phyloP scores from a whole-genome alignment of 2,113 vertebrate species.

The Sialia sialis region DNA sequence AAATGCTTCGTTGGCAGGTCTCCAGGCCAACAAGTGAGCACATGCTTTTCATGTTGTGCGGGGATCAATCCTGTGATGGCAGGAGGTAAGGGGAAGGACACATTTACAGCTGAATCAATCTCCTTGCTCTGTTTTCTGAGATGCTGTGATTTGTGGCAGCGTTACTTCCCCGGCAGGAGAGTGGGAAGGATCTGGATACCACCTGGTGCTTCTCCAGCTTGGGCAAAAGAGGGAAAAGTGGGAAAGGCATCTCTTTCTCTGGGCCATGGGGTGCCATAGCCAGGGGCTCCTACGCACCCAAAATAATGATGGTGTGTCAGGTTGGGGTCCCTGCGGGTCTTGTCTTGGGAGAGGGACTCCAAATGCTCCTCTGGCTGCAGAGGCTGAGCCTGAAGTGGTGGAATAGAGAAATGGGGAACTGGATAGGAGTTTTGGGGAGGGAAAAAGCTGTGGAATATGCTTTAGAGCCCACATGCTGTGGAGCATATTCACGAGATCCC shows the following conservation, averaged over 20 bases:
- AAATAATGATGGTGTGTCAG: neutral
- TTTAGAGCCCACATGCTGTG: rapidly evolving
- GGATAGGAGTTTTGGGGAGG: neutral
- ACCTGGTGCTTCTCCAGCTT: neutral
- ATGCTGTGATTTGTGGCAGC: neutral
- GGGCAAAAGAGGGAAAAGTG: neutral
- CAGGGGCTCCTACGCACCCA: rapidly evolving
- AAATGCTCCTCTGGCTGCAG: neutral
- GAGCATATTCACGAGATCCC: neutral
- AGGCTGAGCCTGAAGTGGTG: neutral
- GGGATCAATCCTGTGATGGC: slow-evolving; percentile 34
- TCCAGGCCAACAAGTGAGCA: slow-evolving; percentile 58
- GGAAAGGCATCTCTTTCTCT: neutral
- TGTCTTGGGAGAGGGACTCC: neutral
- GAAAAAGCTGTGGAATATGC: neutral
- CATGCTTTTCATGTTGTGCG: slow-evolving; percentile 39
- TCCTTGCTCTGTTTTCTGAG: neutral
- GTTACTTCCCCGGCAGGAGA: neutral
- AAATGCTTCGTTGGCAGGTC: slow-evolving; percentile 52
- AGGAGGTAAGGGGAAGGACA: slow-evolving; percentile 28
- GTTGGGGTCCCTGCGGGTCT: neutral
- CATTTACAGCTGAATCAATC: neutral
- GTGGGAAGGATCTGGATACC: neutral
- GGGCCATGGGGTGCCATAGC: rapidly evolving
- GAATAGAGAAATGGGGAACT: neutral